These are phyloP conservation scores for Helicoverpa armigera DNA, from an alignment of 1,140 invertebrate genomes.

Conservation along the genomic window DNA sequence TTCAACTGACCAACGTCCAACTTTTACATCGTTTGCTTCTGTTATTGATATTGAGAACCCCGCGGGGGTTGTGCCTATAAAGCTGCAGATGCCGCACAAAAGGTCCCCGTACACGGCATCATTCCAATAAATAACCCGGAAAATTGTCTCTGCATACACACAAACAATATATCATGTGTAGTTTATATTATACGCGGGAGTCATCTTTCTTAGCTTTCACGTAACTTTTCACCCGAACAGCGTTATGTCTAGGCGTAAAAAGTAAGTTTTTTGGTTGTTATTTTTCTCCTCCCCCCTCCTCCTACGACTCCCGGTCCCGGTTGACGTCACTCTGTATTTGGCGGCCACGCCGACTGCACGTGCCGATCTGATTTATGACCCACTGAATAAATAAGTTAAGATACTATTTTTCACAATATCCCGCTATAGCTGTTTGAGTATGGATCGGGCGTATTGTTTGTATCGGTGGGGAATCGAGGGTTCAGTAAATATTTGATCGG, in stretches of 20 bases:
- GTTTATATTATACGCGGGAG: constrained; percentile 58
- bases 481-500: constrained; percentile 56
- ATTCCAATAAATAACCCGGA: constrained; percentile 74
- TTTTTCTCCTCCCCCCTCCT: constrained; percentile 19
- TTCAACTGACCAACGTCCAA: constrained; percentile 73
- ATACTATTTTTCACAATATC: constrained; percentile 43
- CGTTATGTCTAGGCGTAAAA: constrained; percentile 46
- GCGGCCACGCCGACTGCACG: constrained; percentile 64
- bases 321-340: constrained; percentile 43
- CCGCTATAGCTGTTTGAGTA: constrained; percentile 22
- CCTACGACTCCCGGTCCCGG: constrained; percentile 11
- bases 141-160: constrained; percentile 71
- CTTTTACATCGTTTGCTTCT: constrained; percentile 68
- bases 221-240: constrained; percentile 51
- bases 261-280: constrained; percentile 45
- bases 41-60: constrained; percentile 75
- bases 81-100: constrained; percentile 70
- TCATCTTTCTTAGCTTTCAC: constrained; percentile 56
- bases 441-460: not conserved
- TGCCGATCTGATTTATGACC: constrained; percentile 81
- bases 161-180: constrained; percentile 59
- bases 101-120: constrained; percentile 64
- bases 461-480: constrained; percentile 27
- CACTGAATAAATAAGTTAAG: constrained; percentile 77
- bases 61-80: constrained; percentile 63